Evolutionary conservation across 2,797 vertebrate species (phyloP), one percentile per base, ranked within the genome.

Genomic region (Syngnathus acus): DNA sequence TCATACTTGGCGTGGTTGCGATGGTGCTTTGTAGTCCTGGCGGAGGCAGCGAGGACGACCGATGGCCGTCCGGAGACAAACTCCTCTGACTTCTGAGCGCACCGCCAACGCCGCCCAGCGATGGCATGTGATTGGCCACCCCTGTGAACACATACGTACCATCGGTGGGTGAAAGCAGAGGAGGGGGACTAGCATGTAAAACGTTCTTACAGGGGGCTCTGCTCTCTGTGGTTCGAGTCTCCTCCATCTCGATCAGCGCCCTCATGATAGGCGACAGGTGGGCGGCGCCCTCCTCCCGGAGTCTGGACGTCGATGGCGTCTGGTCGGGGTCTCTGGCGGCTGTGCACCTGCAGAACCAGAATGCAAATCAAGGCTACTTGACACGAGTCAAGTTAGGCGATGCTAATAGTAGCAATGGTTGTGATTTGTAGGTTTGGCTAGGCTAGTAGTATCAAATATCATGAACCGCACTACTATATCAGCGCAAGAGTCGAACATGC

Each of bases 1-100:
- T 39, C 93, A 73, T 91, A 98, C 96, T 92, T 72, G 94, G 94
- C 43, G 92, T 91, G 1, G 84, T 61, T 9, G 84, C 77, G 3
- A 40, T 84, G 48, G 81, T 70, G 71, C 92, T 91, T 55, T 94
- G 92, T 72, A 62, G 21, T 45, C 82, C 92, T 13, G 92, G 84
- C 68, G 95, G 95, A 65, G 95, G 97, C 60, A 98, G 89, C 37
- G 96, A 99, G 0, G 95, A 96, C 0, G 96, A 98, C 62, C 97
- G 89, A 82, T 94, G 93, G 17, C 94, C 89, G 26, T 89, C 90
- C 5, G 94, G 92, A 37, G 93, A 93, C 72, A 84, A 79, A 82
- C 80, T 93, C 91, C 90, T 94, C 91, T 78, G 92, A 85, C 82
- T 90, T 90, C 65, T 80, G 53, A 79, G 85, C 72, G 60, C 58